Conservation (phyloP, 92 coral and sea anemone species). For the Palythoa heliodiscus region DNA sequence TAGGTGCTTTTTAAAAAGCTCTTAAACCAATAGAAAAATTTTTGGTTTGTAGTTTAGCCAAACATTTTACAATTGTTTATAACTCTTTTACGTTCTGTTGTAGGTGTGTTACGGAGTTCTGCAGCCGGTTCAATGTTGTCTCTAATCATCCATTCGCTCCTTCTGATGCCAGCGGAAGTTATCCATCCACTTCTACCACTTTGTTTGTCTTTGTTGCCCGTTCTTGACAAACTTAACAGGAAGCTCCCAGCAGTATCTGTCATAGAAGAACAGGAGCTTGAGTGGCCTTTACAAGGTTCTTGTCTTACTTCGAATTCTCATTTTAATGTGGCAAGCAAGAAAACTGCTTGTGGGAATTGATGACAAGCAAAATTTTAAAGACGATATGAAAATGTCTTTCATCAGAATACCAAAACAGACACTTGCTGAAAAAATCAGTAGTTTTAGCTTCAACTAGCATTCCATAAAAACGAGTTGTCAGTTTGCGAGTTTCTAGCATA, state of each 20-base stretch:
- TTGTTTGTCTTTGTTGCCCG: constrained; percentile 64
- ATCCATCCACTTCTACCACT: constrained; percentile 73
- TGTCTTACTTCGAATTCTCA: not conserved
- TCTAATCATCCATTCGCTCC: constrained; percentile 72
- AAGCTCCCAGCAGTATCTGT: constrained; percentile 76
- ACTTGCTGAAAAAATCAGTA: no score
- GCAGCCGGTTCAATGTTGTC: constrained; percentile 81
- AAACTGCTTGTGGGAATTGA: no score
- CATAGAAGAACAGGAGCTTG: constrained; percentile 87
- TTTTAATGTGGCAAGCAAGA: not conserved
- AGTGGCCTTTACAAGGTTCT: constrained; percentile 88
- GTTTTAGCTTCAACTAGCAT: no score
- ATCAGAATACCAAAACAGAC: no score
- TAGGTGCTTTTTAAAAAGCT: no score
- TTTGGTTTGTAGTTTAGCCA: not conserved
- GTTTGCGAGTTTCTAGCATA: no score
- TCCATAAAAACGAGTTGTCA: no score
- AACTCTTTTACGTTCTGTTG: not conserved
- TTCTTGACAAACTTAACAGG: constrained; percentile 69
- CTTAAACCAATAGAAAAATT: no score
- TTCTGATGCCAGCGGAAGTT: constrained; percentile 72
- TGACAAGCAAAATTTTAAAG: no score
- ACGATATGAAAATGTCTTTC: no score
- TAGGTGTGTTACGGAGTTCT: constrained; percentile 76
- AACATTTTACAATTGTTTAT: not conserved